Percentiles rank a stretch among this genome's conserved stretches.
These are phyloP conservation scores for Elachura formosa DNA, from an alignment of 2,113 vertebrate genomes.

Conservation along the genomic window DNA sequence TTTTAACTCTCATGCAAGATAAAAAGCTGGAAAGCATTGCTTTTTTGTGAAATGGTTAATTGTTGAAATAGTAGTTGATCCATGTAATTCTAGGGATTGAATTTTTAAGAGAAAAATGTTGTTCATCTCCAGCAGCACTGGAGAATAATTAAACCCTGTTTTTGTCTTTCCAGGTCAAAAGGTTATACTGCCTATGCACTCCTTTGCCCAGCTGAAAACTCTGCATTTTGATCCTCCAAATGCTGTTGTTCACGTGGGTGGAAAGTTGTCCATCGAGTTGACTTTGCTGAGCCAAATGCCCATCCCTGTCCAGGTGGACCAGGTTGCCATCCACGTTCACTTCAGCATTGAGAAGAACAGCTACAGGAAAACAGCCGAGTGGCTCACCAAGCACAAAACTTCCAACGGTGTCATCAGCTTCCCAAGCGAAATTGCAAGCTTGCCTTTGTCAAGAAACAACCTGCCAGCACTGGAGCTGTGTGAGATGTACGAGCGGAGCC, in stretches of 20 bases:
- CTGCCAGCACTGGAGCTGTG: conserved; percentile 79
- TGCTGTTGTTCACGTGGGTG: conserved; percentile 87
- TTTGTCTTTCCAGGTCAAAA: conserved; percentile 69
- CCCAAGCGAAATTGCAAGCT: conserved; percentile 5
- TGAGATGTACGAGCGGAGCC: conserved; percentile 87
- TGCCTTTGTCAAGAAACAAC: conserved; percentile 2
- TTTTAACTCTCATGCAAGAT: background rate
- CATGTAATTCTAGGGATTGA: background rate
- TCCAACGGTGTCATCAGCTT: conserved; percentile 80
- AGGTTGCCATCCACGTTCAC: conserved; percentile 83
- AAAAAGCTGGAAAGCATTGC: background rate
- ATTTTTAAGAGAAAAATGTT: background rate
- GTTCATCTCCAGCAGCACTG: background rate
- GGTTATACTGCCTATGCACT: conserved; percentile 81
- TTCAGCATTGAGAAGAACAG: conserved; percentile 85
- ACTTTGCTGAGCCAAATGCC: conserved; percentile 88
- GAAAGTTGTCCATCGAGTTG: conserved; percentile 81
- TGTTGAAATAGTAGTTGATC: background rate
- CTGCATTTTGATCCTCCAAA: conserved; percentile 83
- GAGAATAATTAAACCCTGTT: background rate
- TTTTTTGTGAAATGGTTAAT: background rate
- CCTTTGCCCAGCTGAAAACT: conserved; percentile 83
- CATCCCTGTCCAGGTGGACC: conserved; percentile 79
- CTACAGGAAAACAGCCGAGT: conserved; percentile 78
- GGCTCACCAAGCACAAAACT: conserved; percentile 77